Base-by-base conservation (phyloP, 2,888 invertebrate genomes). In the Exocentrus adspersus region DNA sequence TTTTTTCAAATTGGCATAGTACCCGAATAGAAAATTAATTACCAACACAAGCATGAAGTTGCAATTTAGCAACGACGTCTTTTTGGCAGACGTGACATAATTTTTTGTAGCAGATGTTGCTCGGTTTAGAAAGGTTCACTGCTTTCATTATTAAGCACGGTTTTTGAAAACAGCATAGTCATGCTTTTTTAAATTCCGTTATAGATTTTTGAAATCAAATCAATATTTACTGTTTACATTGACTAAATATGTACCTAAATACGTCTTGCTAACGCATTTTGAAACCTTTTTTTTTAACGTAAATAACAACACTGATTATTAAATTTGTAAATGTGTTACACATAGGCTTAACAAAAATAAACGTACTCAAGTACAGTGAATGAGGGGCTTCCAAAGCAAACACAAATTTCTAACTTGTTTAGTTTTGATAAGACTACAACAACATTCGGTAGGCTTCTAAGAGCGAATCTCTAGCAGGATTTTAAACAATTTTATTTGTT, bases 401-500 rank as follows among this genome's bases (percentile, higher is more conserved):
- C 54, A 54, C 12, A 17, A 28, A 10, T 54, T 54, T 46, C 58
- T 53, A 57, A 24, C 46, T 17, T 62, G 62, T 62, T 62, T 62
- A 48, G 52, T 12, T 52, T 58, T 62, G 62, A 62, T 62, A 62
- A 62, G 42, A 45, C 28, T 19, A 45, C 46, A 54, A 58, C 43
- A 54, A 58, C 43, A 43, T 12, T 43, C 53, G 58, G 57, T 17
- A 57, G 51, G 37, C 41, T 62, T 58, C 45, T 46, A 53, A 62
- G n/a, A 41, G 32, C n/a, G n/a, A n/a, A n/a, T n/a, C n/a, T n/a
- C n/a, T n/a, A n/a, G n/a, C n/a, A n/a, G n/a, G n/a, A n/a, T n/a
- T 52, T 51, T 50, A 51, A 62, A 56, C 57, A 51, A 51, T 43
- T 32, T 50, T 42, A 12, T 57, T 57, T 50, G 28, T 45, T 52